Evolutionary conservation across 2,888 invertebrate genomes (phyloP), one percentile per base, ranked within the genome.

Genomic region (Meghimatium bilineatum): DNA sequence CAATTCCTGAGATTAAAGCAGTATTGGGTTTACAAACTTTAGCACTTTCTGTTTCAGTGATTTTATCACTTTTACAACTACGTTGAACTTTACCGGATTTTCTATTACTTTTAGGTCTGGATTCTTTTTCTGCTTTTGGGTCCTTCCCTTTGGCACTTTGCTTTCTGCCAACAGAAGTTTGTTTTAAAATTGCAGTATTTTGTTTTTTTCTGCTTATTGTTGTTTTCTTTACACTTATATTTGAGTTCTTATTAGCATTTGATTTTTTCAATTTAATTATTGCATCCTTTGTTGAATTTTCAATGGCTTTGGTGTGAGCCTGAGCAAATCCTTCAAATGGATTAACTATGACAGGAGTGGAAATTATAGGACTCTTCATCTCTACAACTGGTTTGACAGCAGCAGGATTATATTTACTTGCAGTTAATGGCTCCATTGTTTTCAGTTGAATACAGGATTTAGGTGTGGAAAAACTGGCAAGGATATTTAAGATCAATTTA

Each of bases 1-100:
- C 92, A 67, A 91, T 90, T 14, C 92, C 92, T 71, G 91, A 90
- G 34, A 92, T 91, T 36, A 91, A 77, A 56, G 91, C 91, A 17
- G 90, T 87, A 86, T 91, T 89, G 10, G 89, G 79, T 75, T 91
- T 88, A 71, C 2, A 6, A 34, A 87, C 85, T 56, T 90, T 87
- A 78, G 87, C 84, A 44, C 84, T 85, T 8, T 89, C 85, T 26
- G 82, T 77, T 14, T 44, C 44, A 63, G 38, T 79, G 0, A 17
- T 26, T n/a, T 85, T 83, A 26, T 87, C 82, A 26, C 87, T 82
- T 67, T 88, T 89, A 67, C 87, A 88, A 56, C 86, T 86, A n/a
- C 88, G 87, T 36, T 86, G 88, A 0, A 86, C 86, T 79, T 89
- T 86, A 71, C 84, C 84, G 38, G 69, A 71, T 72, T 78, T 78